These are phyloP conservation scores for Aspidiotus rigidus DNA, from an alignment of 2,888 invertebrate species.

Conservation along the genomic window DNA sequence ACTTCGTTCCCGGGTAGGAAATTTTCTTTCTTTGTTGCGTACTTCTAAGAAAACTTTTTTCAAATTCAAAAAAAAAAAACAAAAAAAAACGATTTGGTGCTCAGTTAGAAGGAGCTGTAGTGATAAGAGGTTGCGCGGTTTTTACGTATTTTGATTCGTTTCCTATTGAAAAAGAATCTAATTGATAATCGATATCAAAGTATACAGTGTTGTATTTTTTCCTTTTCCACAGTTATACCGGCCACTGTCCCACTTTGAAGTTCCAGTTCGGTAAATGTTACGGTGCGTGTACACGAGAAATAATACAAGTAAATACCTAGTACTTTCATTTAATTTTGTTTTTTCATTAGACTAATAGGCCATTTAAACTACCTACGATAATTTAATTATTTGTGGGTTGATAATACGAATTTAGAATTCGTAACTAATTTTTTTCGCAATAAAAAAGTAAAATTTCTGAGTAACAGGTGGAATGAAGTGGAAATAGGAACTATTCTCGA, in stretches of 20 bases:
- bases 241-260: conserved; percentile 61
- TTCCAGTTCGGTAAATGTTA: conserved; percentile 62
- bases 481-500: too few species aligned
- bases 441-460: too few species aligned
- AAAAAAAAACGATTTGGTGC: neutral
- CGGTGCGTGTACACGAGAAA: conserved; percentile 60
- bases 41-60: neutral
- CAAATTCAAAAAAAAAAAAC: neutral
- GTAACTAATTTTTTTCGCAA: too few species aligned
- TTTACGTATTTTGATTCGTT: too few species aligned
- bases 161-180: neutral
- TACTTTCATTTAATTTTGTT: neutral
- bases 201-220: neutral
- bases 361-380: too few species aligned
- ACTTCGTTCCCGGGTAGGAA: neutral
- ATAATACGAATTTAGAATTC: too few species aligned
- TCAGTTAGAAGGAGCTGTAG: neutral
- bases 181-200: neutral
- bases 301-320: conserved; percentile 47
- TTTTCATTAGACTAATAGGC: too few species aligned
- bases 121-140: too few species aligned
- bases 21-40: neutral
- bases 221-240: conserved; percentile 52
- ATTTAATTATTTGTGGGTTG: too few species aligned
- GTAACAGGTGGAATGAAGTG: too few species aligned